Evolutionary conservation across 2,797 vertebrate species (phyloP).

Genomic region (Varecia variegata): DNA sequence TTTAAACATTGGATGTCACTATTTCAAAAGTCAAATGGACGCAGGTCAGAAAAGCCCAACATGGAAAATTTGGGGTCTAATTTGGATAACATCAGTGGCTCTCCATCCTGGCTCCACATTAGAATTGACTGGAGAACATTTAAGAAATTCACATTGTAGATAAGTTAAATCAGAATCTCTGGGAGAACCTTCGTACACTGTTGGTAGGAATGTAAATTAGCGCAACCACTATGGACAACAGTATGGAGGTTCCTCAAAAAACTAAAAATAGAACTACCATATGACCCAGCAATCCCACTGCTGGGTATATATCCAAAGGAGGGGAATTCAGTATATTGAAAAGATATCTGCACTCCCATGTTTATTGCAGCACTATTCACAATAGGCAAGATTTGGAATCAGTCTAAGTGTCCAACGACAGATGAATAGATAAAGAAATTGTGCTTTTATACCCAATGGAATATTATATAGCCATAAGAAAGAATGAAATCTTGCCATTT

Average conservation of each 20-base stretch:
- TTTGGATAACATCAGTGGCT: background rate
- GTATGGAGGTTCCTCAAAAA: background rate
- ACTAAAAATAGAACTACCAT: background rate
- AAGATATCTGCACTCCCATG: background rate
- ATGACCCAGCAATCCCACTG: background rate
- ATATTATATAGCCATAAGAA: too few relatives aligned
- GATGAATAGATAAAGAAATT: too few relatives aligned
- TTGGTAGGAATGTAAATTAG: background rate
- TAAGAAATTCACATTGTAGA: background rate
- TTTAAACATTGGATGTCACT: background rate
- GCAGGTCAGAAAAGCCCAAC: background rate
- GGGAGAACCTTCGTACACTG: background rate
- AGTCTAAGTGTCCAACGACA: too few relatives aligned
- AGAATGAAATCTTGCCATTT: too few relatives aligned
- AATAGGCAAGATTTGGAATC: background rate
- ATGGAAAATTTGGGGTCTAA: background rate
- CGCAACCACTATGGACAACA: background rate
- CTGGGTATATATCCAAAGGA: background rate
- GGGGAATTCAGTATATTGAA: background rate
- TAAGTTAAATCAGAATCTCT: background rate
- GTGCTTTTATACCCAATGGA: too few relatives aligned
- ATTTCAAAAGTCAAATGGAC: conserved; percentile 11
- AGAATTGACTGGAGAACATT: background rate
- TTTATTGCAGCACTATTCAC: background rate
- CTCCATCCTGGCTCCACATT: background rate